A percentile compares a stretch with the other conserved stretches of the same genome.
Evolutionary conservation across 2,797 vertebrate species (phyloP).

Genomic region (Philypnodon macrostomus): DNA sequence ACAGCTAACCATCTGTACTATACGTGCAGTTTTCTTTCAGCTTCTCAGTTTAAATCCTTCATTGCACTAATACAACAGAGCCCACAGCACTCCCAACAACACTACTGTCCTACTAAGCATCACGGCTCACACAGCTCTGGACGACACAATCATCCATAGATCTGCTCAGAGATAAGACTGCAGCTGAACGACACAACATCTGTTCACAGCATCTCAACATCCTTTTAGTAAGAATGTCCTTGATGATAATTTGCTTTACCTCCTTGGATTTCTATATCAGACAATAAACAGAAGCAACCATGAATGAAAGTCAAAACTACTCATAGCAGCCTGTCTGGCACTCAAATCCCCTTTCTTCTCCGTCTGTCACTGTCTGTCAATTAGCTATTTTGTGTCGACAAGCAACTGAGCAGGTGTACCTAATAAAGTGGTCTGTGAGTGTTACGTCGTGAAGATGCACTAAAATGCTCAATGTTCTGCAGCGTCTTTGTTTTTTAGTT

Average conservation of each 20-base stretch:
- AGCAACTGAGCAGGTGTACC: too few relatives aligned
- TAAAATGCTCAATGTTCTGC: slow-evolving; percentile 9
- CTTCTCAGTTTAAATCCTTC: slow-evolving; percentile 15
- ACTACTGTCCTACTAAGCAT: slow-evolving; percentile 37
- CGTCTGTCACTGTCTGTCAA: too few relatives aligned
- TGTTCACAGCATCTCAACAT: slow-evolving; percentile 38
- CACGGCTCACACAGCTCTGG: slow-evolving; percentile 36
- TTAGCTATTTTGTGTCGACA: too few relatives aligned
- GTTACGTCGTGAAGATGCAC: slow-evolving; percentile 29
- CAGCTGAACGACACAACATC: slow-evolving; percentile 26
- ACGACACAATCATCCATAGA: slow-evolving; percentile 44
- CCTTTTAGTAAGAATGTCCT: slow-evolving; percentile 47
- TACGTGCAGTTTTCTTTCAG: slow-evolving; percentile 4
- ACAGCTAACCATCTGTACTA: slow-evolving; percentile 8
- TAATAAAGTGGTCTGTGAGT: too few relatives aligned
- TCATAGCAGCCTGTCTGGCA: too few relatives aligned
- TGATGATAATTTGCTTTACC: slow-evolving; percentile 47
- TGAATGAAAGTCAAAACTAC: slow-evolving; percentile 46
- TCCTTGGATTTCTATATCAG: slow-evolving; percentile 48
- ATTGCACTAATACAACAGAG: slow-evolving; percentile 12
- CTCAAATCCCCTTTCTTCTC: too few relatives aligned
- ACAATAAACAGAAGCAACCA: slow-evolving; percentile 40
- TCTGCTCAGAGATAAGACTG: slow-evolving; percentile 53
- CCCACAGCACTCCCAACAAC: slow-evolving; percentile 28
- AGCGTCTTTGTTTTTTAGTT: slow-evolving; percentile 8